These are phyloP conservation scores for Lysandra bellargus DNA, from an alignment of 2,888 invertebrate species.

Conservation along the genomic window DNA sequence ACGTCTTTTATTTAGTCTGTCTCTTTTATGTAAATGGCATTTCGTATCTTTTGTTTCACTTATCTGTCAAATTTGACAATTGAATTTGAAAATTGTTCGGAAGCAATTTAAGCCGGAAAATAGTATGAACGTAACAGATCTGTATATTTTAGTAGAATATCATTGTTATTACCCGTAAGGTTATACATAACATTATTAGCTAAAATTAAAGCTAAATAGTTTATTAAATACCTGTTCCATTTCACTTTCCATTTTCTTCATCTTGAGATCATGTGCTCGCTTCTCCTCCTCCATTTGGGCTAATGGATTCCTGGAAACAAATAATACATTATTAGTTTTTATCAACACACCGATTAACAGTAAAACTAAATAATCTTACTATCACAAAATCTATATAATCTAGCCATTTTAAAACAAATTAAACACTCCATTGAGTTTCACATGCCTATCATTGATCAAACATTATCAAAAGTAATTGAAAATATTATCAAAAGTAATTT, in stretches of 20 bases:
- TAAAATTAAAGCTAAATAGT: too few relatives aligned
- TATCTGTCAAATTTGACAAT: too few relatives aligned
- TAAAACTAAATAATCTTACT: slow-evolving; percentile 32
- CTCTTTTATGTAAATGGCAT: too few relatives aligned
- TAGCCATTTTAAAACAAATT: not conserved
- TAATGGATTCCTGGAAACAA: slow-evolving; percentile 92
- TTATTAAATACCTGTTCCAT: slow-evolving; percentile 89
- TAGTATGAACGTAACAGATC: too few relatives aligned
- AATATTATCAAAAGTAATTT: not conserved
- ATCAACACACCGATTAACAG: not conserved
- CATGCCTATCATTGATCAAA: not conserved
- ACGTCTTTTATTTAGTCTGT: too few relatives aligned
- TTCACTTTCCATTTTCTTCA: slow-evolving; percentile 99
- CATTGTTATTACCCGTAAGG: too few relatives aligned
- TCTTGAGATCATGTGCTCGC: slow-evolving; percentile 95
- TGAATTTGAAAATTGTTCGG: too few relatives aligned
- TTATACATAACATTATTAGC: too few relatives aligned
- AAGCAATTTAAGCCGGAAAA: too few relatives aligned
- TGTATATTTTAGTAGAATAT: too few relatives aligned
- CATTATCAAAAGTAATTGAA: not conserved
- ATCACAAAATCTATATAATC: not conserved
- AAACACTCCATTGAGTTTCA: not conserved
- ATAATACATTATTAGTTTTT: slow-evolving; percentile 33
- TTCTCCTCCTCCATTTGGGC: slow-evolving; percentile 99
- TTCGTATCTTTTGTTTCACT: too few relatives aligned